A percentile compares a stretch with the other conserved stretches of the same genome.
Evolutionary conservation across 92 coral and sea anemone species (phyloP).

Genomic region (Micromussa lordhowensis): DNA sequence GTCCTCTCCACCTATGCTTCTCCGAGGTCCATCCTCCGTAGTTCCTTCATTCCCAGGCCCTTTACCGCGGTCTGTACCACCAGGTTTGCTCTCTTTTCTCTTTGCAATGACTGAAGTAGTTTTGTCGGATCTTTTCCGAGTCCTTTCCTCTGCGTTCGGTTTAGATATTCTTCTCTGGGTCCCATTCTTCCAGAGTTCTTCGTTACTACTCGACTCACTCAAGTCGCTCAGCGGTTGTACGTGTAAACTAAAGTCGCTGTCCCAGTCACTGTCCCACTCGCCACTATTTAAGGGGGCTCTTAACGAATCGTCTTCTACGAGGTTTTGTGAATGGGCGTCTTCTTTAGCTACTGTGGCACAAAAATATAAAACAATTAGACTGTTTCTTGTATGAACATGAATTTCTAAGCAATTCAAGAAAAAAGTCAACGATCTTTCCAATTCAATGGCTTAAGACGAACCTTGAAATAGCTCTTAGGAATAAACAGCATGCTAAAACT

Average conservation of each 20-base stretch:
- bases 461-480: too few species aligned
- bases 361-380: not conserved
- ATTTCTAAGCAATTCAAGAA: too few species aligned
- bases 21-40: not conserved
- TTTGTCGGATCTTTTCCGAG: conserved; percentile 20
- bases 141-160: not conserved
- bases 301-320: not conserved
- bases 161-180: not conserved
- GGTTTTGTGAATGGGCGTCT: not conserved
- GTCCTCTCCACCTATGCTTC: not conserved
- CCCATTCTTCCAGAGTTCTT: conserved; percentile 21
- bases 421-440: too few species aligned
- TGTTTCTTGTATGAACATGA: not conserved
- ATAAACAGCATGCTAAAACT: too few species aligned
- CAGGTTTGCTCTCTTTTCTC: not conserved
- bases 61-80: not conserved
- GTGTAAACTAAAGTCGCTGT: conserved; percentile 75
- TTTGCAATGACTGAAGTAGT: not conserved
- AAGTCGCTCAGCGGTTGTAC: conserved; percentile 68
- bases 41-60: not conserved
- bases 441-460: too few species aligned
- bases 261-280: conserved; percentile 73
- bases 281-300: conserved; percentile 1
- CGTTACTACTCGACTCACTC: conserved; percentile 35
- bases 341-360: not conserved